phyloP scores from a whole-genome alignment of 2,113 vertebrate genomes.

The Arenaria interpres region DNA sequence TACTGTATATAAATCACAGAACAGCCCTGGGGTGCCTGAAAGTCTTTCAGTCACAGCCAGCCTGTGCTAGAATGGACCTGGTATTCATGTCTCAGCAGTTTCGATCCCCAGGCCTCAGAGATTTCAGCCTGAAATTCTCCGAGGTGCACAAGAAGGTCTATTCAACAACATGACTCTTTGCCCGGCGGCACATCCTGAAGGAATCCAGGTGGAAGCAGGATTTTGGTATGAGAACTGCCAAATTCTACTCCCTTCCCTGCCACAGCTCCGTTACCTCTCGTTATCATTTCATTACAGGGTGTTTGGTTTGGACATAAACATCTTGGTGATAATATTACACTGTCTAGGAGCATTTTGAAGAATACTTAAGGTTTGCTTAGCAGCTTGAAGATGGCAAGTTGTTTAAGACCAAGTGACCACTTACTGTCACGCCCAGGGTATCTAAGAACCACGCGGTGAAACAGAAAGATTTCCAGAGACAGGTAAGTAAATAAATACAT shows the following conservation, averaged over 20 bases:
- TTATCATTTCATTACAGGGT: not conserved
- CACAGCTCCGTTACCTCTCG: not conserved
- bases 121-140: not conserved
- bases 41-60: not conserved
- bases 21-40: not conserved
- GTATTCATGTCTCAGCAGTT: not conserved
- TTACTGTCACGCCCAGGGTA: not conserved
- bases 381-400: not conserved
- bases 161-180: not conserved
- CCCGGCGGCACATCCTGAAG: not conserved
- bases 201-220: not conserved
- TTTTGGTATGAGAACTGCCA: not conserved
- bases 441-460: not conserved
- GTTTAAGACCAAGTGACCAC: not conserved
- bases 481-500: not conserved
- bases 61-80: not conserved
- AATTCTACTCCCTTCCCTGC: not conserved
- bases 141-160: not conserved
- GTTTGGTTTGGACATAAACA: not conserved
- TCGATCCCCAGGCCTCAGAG: not conserved
- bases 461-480: not conserved
- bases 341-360: not conserved
- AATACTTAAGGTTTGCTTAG: not conserved
- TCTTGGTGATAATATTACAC: not conserved
- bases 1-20: not conserved